These are phyloP conservation scores for Oligia latruncula DNA, from an alignment of 2,888 invertebrate genomes.

Conservation along the genomic window DNA sequence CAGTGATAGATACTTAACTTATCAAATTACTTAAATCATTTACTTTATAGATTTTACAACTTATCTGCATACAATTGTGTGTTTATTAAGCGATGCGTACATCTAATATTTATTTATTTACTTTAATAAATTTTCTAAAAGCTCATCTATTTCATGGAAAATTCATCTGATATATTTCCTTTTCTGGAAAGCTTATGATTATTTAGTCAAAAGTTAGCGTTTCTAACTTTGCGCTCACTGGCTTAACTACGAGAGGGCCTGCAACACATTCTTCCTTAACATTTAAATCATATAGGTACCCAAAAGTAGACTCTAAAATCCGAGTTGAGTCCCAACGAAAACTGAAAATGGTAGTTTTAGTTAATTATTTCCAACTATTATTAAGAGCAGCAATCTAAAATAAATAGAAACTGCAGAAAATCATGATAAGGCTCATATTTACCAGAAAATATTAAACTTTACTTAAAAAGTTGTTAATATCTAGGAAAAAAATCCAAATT, in stretches of 20 bases:
- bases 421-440: not conserved
- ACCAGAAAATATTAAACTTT: not conserved
- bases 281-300: not conserved
- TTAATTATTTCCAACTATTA: not conserved
- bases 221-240: not conserved
- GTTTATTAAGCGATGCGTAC: not conserved
- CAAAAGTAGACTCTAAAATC: not conserved
- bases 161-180: not conserved
- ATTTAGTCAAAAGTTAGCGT: not conserved
- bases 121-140: not conserved
- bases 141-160: rapidly evolving
- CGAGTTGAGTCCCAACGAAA: not conserved
- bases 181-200: not conserved
- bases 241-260: not conserved
- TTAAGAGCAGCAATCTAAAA: not conserved
- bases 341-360: not conserved
- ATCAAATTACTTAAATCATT: not conserved
- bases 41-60: not conserved
- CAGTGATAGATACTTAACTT: not conserved
- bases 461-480: not conserved
- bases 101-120: not conserved
- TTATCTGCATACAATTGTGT: too few relatives aligned
- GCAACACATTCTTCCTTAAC: not conserved
- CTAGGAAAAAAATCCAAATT: not conserved
- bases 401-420: not conserved